These are phyloP conservation scores for Tachina lurida DNA, from an alignment of 2,888 invertebrate species.

Conservation along the genomic window DNA sequence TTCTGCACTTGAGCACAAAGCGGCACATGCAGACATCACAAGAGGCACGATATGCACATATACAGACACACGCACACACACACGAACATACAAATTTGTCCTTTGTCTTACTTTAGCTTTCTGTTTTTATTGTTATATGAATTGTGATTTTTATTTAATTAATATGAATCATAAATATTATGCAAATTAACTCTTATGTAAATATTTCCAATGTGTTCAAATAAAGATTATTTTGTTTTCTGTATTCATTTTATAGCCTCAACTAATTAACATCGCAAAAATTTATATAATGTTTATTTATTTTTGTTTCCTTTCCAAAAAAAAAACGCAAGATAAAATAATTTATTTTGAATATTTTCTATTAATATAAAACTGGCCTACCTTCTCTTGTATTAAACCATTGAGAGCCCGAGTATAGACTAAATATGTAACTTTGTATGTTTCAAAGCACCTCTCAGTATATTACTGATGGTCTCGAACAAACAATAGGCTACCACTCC, in stretches of 20 bases:
- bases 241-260: conserved; percentile 38
- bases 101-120: not conserved
- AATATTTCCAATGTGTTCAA: not conserved
- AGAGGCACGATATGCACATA: not conserved
- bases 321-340: no score
- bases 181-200: not conserved
- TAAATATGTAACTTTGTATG: no score
- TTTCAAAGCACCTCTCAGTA: no score
- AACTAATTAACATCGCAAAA: conserved; percentile 17
- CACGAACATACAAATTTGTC: not conserved
- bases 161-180: conserved; percentile 32
- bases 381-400: no score
- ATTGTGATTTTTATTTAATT: conserved; percentile 41
- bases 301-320: not conserved
- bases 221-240: not conserved
- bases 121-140: conserved; percentile 30
- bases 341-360: no score
- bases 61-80: not conserved
- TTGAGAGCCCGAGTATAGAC: no score
- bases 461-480: no score
- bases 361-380: no score
- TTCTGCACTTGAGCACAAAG: not conserved
- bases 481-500: no score
- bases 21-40: not conserved
- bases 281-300: not conserved